These are phyloP conservation scores for Epizoanthus fatuus DNA, from an alignment of 92 coral and sea anemone genomes.

Conservation along the genomic window DNA sequence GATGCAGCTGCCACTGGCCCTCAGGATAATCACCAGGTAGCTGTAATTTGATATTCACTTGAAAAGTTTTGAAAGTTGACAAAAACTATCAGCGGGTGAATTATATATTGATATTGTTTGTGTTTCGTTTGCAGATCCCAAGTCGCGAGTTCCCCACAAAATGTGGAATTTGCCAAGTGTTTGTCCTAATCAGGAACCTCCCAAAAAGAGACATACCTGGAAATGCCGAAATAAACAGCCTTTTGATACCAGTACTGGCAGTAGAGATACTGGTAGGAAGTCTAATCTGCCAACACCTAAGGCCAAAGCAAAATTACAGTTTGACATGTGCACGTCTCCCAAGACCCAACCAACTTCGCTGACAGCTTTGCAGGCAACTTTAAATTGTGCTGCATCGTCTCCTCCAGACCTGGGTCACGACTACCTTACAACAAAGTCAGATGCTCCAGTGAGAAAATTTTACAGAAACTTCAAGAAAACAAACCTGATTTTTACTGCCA, in stretches of 20 bases:
- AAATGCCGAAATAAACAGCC: too few relatives aligned
- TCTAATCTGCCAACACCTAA: too few relatives aligned
- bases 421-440: neutral
- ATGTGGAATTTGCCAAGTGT: constrained; percentile 21
- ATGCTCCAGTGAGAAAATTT: neutral
- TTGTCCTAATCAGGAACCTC: constrained; percentile 1
- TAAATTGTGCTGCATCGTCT: neutral
- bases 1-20: too few relatives aligned
- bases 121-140: constrained; percentile 17
- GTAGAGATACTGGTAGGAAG: too few relatives aligned
- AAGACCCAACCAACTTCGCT: too few relatives aligned
- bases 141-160: constrained; percentile 14
- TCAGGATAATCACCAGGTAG: too few relatives aligned
- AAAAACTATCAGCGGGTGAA: too few relatives aligned
- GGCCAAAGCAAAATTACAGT: too few relatives aligned
- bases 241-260: too few relatives aligned
- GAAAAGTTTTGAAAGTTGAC: too few relatives aligned
- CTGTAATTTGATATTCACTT: too few relatives aligned
- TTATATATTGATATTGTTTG: neutral
- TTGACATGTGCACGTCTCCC: too few relatives aligned
- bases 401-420: neutral
- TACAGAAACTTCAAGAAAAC: neutral
- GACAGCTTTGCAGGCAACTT: neutral
- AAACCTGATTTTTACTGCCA: neutral
- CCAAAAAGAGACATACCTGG: neutral